phyloP scores from a whole-genome alignment of 2,797 vertebrate species.

The Acrocephalus scirpaceus region DNA sequence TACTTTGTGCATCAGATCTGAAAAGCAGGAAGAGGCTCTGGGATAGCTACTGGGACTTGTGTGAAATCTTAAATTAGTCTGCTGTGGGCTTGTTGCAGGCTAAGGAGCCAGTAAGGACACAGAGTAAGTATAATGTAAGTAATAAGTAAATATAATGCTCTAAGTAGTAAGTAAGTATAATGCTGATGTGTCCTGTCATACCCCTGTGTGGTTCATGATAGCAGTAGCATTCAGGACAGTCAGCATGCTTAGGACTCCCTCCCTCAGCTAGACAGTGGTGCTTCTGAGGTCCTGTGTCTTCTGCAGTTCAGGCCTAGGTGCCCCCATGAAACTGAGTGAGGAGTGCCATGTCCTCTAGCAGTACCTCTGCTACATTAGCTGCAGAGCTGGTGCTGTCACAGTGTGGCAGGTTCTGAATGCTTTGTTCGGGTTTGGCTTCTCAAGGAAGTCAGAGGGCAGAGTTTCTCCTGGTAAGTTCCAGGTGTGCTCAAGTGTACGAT shows the following conservation, averaged over 20 bases:
- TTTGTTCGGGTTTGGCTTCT: neutral
- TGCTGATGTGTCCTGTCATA: neutral
- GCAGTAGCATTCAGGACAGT: neutral
- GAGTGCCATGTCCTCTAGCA: neutral
- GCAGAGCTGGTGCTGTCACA: neutral
- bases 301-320: neutral
- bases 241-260: neutral
- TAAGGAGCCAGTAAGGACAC: neutral
- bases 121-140: neutral
- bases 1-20: neutral
- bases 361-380: neutral
- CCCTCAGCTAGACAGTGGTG: neutral
- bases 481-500: rapidly evolving
- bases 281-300: neutral
- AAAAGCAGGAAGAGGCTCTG: neutral
- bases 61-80: neutral
- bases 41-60: neutral
- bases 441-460: neutral
- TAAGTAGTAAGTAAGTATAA: neutral
- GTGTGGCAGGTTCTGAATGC: neutral
- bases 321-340: neutral
- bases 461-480: neutral
- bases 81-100: neutral
- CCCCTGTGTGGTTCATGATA: neutral
- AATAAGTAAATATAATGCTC: too few species aligned